Conservation (phyloP, 2,113 vertebrate genomes). For the Emydocephalus ijimae region DNA sequence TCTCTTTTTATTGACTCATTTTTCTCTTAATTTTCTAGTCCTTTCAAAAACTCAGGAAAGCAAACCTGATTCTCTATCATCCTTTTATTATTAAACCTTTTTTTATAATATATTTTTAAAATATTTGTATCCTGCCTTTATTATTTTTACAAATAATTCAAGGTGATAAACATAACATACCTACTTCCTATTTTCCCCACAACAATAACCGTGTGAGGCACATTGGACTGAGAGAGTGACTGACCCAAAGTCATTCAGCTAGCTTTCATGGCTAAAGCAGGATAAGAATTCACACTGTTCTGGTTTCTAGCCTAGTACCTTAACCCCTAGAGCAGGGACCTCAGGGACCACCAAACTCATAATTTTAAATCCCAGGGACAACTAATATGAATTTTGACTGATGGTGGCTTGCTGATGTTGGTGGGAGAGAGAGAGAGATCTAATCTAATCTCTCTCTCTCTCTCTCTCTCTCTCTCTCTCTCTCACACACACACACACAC, state of each 20-base stretch:
- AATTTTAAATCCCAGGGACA: too few species aligned
- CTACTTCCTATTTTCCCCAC: background rate
- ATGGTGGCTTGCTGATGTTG: too few species aligned
- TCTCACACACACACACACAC: too few species aligned
- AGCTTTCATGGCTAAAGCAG: background rate
- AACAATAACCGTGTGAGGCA: background rate
- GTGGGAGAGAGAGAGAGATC: too few species aligned
- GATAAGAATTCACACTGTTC: background rate
- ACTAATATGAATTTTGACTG: too few species aligned
- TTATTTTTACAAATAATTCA: background rate
- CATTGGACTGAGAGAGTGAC: background rate
- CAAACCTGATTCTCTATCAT: background rate
- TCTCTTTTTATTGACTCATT: background rate
- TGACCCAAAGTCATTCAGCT: background rate
- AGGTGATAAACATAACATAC: background rate
- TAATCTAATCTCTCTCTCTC: too few species aligned
- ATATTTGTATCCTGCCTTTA: background rate
- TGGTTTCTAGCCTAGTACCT: background rate
- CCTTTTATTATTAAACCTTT: background rate
- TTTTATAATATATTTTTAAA: background rate
- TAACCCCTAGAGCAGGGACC: background rate
- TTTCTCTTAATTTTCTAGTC: background rate
- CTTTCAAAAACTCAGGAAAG: background rate
- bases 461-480: too few species aligned
- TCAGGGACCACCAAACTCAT: too few species aligned